Conservation (phyloP, 2,797 vertebrate species). For the Pantherophis alleghaniensis region DNA sequence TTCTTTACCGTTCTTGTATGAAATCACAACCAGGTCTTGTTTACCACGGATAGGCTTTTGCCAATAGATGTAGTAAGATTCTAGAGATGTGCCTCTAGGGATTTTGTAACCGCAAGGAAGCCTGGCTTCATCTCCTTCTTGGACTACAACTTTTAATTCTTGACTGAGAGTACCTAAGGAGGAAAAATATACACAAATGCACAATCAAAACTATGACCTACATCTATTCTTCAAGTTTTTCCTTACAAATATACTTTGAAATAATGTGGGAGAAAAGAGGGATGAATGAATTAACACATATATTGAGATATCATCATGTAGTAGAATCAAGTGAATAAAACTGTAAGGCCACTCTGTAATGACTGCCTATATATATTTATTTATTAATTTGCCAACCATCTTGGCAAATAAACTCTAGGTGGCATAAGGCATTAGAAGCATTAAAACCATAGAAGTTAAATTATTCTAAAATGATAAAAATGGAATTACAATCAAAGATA, state of each 20-base stretch:
- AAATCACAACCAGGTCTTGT: slow-evolving; percentile 27
- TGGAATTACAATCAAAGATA: background rate
- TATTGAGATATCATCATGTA: background rate
- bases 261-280: background rate
- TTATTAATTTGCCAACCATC: background rate
- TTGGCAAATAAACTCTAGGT: background rate
- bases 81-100: slow-evolving; percentile 1
- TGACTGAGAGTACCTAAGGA: slow-evolving; percentile 38
- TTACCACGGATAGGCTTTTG: slow-evolving; percentile 44
- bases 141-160: slow-evolving; percentile 39
- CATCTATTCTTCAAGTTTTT: background rate
- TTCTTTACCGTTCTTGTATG: background rate
- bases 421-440: background rate
- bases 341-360: background rate
- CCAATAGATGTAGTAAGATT: slow-evolving; percentile 64
- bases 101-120: slow-evolving; percentile 61
- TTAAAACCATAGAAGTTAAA: background rate
- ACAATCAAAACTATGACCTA: background rate
- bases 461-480: background rate
- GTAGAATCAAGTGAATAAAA: background rate
- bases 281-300: background rate
- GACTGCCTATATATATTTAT: background rate
- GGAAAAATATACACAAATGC: slow-evolving; percentile 13
- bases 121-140: slow-evolving; percentile 40
- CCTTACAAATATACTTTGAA: background rate